A percentile compares a stretch with the other conserved stretches of the same genome.
Evolutionary conservation across 1,140 invertebrate genomes (phyloP).

Genomic region (Hirudo medicinalis): DNA sequence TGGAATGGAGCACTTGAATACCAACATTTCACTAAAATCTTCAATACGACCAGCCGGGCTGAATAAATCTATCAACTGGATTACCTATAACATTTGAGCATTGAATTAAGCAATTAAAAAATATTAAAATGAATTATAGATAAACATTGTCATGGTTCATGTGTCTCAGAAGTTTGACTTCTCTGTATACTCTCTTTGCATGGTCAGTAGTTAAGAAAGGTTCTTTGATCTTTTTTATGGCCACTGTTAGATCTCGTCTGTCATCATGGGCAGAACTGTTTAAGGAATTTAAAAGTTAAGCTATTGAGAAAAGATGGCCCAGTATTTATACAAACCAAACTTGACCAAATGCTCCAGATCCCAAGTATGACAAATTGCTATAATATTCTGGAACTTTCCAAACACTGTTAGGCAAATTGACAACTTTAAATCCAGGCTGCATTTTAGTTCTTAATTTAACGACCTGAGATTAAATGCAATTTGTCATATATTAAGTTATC

Average conservation of each 20-base stretch:
- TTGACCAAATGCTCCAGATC: conserved; percentile 11
- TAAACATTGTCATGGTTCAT: conserved; percentile 5
- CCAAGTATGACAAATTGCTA: background rate
- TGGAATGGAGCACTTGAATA: no score
- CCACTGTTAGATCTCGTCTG: conserved; percentile 1
- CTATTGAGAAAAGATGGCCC: background rate
- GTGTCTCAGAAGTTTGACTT: conserved; percentile 6
- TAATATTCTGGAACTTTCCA: conserved; percentile 11
- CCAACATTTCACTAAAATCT: no score
- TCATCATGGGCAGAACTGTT: background rate
- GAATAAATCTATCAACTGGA: no score
- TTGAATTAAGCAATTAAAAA: no score
- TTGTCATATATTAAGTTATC: no score
- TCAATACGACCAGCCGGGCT: no score
- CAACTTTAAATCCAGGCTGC: background rate
- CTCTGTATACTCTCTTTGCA: conserved; percentile 1
- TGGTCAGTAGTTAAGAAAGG: background rate
- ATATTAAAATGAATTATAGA: no score
- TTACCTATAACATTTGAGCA: no score
- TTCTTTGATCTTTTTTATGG: conserved; percentile 10
- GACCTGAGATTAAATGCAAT: no score
- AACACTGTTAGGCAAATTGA: background rate
- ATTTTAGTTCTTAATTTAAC: no score
- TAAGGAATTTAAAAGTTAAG: background rate
- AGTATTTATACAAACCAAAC: conserved; percentile 3